These are phyloP conservation scores for Pristionchus arcanus DNA, from an alignment of 2,888 invertebrate species.

Conservation along the genomic window DNA sequence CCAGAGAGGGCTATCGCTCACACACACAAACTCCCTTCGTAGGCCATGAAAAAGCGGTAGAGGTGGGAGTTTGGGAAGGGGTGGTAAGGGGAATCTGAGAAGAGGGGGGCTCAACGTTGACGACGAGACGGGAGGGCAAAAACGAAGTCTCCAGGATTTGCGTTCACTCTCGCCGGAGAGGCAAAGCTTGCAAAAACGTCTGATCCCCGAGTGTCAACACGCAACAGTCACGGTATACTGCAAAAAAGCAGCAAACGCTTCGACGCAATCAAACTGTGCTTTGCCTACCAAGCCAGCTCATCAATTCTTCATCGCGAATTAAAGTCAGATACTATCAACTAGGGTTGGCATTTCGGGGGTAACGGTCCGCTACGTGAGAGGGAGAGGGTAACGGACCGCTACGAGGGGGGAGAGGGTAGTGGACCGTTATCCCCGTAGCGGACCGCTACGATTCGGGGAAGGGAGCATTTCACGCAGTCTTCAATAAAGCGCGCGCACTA, in stretches of 20 bases:
- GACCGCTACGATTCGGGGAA: too few species aligned
- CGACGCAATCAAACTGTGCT: neutral
- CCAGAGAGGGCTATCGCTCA: neutral
- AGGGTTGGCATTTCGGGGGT: too few species aligned
- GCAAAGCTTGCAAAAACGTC: neutral
- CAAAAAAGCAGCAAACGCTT: neutral
- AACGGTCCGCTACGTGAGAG: too few species aligned
- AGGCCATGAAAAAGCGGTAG: neutral
- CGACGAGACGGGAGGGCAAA: neutral
- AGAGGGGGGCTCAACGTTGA: neutral
- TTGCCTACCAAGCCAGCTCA: neutral
- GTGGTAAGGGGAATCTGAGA: neutral
- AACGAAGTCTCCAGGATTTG: too few species aligned
- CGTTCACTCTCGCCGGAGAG: too few species aligned
- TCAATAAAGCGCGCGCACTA: too few species aligned
- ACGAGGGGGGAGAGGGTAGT: too few species aligned
- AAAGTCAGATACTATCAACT: neutral
- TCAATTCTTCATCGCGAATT: neutral
- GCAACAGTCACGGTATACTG: neutral
- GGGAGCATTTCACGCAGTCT: too few species aligned
- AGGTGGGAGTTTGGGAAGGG: conserved; percentile 6
- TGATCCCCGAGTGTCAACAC: neutral
- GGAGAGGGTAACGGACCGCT: too few species aligned
- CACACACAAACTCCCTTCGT: neutral
- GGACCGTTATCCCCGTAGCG: too few species aligned